Evolutionary conservation across 1,140 invertebrate species (phyloP), one percentile per base, ranked within the genome.

Genomic region (Frieseomelitta varia): DNA sequence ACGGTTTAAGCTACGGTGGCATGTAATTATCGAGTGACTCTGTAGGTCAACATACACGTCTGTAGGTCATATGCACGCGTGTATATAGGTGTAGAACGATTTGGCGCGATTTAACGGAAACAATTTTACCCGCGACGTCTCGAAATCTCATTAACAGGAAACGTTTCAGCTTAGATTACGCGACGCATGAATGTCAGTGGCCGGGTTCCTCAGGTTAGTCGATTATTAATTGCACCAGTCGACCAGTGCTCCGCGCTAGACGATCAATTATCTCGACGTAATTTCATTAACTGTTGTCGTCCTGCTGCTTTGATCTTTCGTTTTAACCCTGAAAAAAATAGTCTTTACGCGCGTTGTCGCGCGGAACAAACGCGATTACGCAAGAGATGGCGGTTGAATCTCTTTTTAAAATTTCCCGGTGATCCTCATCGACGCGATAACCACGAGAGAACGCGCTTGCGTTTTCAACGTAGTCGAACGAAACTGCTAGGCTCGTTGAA

Each of bases 81-180:
- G 34, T 39, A 39, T 39, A 39, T 39, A 3, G 39, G 39, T 6
- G 58, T 14, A 61, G 53, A 56, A 53, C n/a, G 34, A 21, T 58
- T 56, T n/a, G 14, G 4, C 4, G 27, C n/a, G 67, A 79, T 84
- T 69, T 84, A 83, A 58, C 21, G 6, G 14, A 0, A n/a, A 39
- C 19, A 80, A 56, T 72, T 84, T 72, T 2, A 21, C 21, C 1
- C 27, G 15, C 24, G 67, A 51, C 47, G 51, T 58, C 65, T 69
- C 56, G n/a, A 53, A 67, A 79, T 39, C 53, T 67, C 51, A 73
- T 80, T 73, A 73, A 73, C 30, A 47, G 75, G 27, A n/a, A 84
- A 47, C 68, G 75, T 11, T 71, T 84, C 80, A 73, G 19, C 34
- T 63, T 61, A 55, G 76, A 79, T 72, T 72, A 30, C 47, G 47